phyloP scores from a whole-genome alignment of 2,888 invertebrate genomes.

The Gastracanthus pulcherrimus region DNA sequence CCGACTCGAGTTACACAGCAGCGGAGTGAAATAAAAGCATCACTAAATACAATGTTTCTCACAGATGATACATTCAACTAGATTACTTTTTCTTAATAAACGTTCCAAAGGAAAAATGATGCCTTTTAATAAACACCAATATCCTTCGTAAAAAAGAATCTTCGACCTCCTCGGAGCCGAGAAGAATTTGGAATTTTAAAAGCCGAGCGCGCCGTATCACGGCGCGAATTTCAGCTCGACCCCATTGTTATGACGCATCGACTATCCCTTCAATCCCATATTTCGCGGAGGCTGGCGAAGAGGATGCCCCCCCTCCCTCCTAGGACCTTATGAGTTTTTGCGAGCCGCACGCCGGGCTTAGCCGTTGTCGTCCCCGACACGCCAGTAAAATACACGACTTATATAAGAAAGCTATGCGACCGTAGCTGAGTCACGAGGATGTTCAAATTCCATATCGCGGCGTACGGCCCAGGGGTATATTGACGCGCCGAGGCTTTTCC shows the following conservation, averaged over 20 bases:
- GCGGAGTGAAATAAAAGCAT: no score
- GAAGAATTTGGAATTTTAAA: slow-evolving; percentile 37
- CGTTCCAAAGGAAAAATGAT: no score
- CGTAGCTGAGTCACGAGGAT: slow-evolving; percentile 43
- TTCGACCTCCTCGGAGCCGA: slow-evolving; percentile 31
- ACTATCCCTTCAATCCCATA: slow-evolving; percentile 58
- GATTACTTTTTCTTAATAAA: no score
- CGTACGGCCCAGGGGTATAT: not conserved
- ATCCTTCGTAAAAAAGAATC: not conserved
- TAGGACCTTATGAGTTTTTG: slow-evolving; percentile 53
- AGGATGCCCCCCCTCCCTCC: slow-evolving; percentile 20
- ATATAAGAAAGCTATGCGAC: slow-evolving; percentile 42
- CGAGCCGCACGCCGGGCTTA: slow-evolving; percentile 5
- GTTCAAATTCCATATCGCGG: slow-evolving; percentile 47
- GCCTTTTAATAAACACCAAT: no score
- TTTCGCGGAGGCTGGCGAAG: slow-evolving; percentile 37
- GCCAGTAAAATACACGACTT: slow-evolving; percentile 48
- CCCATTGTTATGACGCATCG: slow-evolving; percentile 58
- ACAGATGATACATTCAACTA: no score
- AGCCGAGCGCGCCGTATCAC: not conserved
- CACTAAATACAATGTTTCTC: no score
- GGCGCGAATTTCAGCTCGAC: slow-evolving; percentile 37
- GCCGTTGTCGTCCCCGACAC: not conserved
- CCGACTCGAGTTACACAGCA: no score
- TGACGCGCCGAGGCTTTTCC: not conserved